phyloP scores from a whole-genome alignment of 1,140 invertebrate species.

The Aphidius ervi region DNA sequence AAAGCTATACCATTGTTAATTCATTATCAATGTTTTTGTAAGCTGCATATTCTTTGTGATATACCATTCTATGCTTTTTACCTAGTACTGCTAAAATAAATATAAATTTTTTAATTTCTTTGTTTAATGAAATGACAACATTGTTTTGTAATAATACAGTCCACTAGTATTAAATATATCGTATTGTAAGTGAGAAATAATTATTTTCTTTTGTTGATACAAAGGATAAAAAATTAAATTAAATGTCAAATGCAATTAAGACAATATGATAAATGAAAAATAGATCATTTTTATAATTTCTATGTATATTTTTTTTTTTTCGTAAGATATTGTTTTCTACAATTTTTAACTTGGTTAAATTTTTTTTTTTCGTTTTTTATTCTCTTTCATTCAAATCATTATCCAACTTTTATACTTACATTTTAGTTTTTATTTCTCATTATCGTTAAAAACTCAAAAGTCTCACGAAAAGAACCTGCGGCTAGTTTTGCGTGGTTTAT shows the following conservation, averaged over 20 bases:
- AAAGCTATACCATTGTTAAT: too few species aligned
- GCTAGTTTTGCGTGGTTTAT: not conserved
- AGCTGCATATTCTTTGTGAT: not conserved
- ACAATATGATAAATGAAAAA: too few species aligned
- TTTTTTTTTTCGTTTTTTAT: constrained; percentile 1
- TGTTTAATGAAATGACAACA: constrained; percentile 11
- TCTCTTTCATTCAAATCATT: too few species aligned
- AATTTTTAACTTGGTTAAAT: not conserved
- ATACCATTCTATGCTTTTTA: not conserved
- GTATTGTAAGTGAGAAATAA: constrained; percentile 1
- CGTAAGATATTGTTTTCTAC: not conserved
- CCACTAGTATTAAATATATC: not conserved
- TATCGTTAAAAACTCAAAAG: constrained; percentile 9
- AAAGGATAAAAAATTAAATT: too few species aligned
- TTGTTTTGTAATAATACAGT: constrained; percentile 8
- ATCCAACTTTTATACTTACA: too few species aligned
- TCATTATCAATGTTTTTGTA: too few species aligned
- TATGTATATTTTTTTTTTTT: not conserved
- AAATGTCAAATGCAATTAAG: too few species aligned
- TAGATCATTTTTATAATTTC: too few species aligned
- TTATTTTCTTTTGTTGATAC: not conserved
- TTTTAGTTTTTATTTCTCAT: not conserved
- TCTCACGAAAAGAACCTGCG: constrained; percentile 9
- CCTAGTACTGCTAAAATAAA: constrained; percentile 2
- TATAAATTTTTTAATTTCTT: constrained; percentile 3